Conservation (phyloP, 2,113 vertebrate species). For the Leucopternis melanops region DNA sequence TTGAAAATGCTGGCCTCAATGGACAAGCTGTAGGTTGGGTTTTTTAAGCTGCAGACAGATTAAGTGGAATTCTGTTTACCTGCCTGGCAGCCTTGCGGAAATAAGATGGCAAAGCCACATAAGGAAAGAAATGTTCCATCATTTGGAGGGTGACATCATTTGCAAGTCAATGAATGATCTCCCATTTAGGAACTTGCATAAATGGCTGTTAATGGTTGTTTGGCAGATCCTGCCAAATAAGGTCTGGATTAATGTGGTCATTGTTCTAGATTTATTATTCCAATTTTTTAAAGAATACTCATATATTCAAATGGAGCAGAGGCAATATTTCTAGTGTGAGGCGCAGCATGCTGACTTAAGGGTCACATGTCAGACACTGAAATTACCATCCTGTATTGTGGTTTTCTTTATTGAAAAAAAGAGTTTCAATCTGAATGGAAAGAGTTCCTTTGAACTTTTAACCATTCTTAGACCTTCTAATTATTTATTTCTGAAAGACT, state of each 20-base stretch:
- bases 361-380: not conserved
- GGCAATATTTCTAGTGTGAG: not conserved
- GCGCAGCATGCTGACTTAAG: not conserved
- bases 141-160: not conserved
- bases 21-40: not conserved
- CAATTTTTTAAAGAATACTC: not conserved
- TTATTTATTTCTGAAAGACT: not conserved
- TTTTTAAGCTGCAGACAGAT: not conserved
- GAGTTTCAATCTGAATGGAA: not conserved
- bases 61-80: slow-evolving; percentile 25
- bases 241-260: not conserved
- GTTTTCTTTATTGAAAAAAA: not conserved
- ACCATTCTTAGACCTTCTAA: not conserved
- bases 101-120: not conserved
- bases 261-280: not conserved
- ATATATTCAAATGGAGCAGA: not conserved
- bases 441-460: not conserved
- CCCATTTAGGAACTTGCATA: not conserved
- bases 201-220: not conserved
- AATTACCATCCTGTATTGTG: not conserved
- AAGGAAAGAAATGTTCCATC: not conserved
- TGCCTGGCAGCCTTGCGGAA: not conserved
- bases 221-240: not conserved
- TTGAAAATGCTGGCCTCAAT: not conserved
- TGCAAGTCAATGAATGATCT: not conserved